Conservation (phyloP, 1,140 invertebrate species). For the Pantala flavescens region DNA sequence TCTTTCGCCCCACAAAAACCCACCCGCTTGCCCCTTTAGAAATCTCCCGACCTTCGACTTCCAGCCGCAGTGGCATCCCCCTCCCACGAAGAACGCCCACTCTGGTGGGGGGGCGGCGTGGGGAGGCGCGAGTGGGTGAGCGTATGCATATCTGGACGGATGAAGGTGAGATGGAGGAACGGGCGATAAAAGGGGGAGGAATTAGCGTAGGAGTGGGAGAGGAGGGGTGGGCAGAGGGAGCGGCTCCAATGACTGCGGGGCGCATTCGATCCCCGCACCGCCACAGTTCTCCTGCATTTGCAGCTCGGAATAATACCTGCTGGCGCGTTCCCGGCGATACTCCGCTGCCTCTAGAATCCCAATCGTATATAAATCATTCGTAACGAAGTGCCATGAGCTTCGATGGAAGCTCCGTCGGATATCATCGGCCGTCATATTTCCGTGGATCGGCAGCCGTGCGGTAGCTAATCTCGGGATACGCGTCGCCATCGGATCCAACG, state of each 20-base stretch:
- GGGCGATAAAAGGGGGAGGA: neutral
- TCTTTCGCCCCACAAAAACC: neutral
- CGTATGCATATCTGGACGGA: neutral
- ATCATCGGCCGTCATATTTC: too few species aligned
- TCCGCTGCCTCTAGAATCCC: too few species aligned
- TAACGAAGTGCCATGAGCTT: too few species aligned
- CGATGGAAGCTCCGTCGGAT: too few species aligned
- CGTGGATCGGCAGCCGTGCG: too few species aligned
- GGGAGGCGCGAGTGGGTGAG: neutral
- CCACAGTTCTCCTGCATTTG: neutral
- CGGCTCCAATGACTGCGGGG: neutral
- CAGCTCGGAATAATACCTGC: too few species aligned
- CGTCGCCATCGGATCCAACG: too few species aligned
- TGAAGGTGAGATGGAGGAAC: neutral
- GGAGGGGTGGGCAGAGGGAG: neutral
- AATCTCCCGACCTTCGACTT: neutral
- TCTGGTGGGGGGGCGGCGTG: neutral
- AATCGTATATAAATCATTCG: too few species aligned
- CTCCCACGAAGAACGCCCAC: constrained; percentile 1
- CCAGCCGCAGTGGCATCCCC: neutral
- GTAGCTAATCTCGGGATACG: too few species aligned
- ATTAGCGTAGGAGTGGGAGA: neutral
- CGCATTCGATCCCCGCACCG: neutral
- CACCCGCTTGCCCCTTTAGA: neutral
- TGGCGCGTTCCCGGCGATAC: too few species aligned